phyloP scores from a whole-genome alignment of 2,797 vertebrate genomes.

The Heterohyrax brucei region DNA sequence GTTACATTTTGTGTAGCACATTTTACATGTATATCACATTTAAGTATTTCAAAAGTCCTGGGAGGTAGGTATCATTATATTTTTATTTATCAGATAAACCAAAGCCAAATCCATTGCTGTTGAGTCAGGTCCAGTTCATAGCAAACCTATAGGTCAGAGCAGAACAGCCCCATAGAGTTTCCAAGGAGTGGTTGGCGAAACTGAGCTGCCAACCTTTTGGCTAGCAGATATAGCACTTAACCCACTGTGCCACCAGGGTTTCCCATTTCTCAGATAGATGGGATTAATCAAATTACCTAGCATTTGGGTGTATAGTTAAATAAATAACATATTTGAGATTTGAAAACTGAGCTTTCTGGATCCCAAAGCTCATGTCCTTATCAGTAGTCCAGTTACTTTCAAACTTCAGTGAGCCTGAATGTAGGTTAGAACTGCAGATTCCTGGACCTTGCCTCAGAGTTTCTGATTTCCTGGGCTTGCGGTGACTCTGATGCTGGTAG shows the following conservation, averaged over 20 bases:
- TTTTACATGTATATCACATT: background rate
- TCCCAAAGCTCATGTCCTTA: background rate
- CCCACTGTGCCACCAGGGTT: too few relatives aligned
- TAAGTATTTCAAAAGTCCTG: background rate
- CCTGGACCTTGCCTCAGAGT: background rate
- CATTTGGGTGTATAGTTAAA: background rate
- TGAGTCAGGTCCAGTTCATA: too few relatives aligned
- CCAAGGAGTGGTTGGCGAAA: too few relatives aligned
- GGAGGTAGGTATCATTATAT: background rate
- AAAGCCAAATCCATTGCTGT: too few relatives aligned
- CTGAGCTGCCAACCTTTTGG: too few relatives aligned
- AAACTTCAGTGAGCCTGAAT: background rate
- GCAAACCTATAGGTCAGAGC: too few relatives aligned
- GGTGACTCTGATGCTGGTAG: background rate
- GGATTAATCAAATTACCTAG: background rate
- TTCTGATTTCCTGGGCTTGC: background rate
- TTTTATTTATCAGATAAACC: background rate
- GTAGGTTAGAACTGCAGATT: background rate
- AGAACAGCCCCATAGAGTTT: too few relatives aligned
- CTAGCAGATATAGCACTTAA: too few relatives aligned
- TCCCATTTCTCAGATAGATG: background rate
- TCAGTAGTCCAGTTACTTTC: background rate
- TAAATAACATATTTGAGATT: background rate
- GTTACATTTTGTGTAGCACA: background rate
- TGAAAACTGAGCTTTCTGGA: background rate